Evolutionary conservation across 2,797 vertebrate species (phyloP).

Genomic region (Pristis pectinata): DNA sequence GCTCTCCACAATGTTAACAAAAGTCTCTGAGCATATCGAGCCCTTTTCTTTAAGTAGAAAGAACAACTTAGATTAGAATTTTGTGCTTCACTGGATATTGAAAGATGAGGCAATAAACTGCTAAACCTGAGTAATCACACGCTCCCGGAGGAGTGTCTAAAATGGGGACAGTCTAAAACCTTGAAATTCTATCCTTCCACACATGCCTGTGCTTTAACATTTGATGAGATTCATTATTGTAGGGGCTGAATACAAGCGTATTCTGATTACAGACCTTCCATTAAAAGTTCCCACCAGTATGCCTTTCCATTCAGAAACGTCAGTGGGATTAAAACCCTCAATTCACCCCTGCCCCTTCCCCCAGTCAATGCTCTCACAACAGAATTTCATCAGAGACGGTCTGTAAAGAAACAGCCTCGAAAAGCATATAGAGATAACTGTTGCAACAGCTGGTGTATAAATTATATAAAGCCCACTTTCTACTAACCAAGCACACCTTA

Average conservation of each 20-base stretch:
- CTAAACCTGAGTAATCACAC: conserved; percentile 99
- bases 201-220: conserved; percentile 76
- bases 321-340: conserved; percentile 98
- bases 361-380: conserved; percentile 98
- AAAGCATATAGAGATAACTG: conserved; percentile 57
- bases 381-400: conserved; percentile 98
- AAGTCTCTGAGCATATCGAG: conserved; percentile 83
- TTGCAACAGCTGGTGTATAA: conserved; percentile 99
- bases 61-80: conserved; percentile 98
- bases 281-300: conserved; percentile 89
- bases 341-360: conserved; percentile 62
- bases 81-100: conserved; percentile 98
- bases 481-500: conserved; percentile 98
- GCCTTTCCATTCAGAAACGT: conserved; percentile 81
- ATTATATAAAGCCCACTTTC: conserved; percentile 97
- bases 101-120: conserved; percentile 99
- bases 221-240: conserved; percentile 98
- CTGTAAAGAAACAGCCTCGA: conserved; percentile 86
- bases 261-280: conserved; percentile 87
- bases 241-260: conserved; percentile 87
- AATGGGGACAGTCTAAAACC: conserved; percentile 95
- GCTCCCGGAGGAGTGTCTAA: conserved; percentile 90
- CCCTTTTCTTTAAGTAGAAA: conserved; percentile 88
- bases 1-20: conserved; percentile 73
- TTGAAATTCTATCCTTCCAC: conserved; percentile 88